Percentiles rank a stretch among this genome's conserved stretches.
These are phyloP conservation scores for Microtus ochrogaster DNA, from an alignment of 2,113 vertebrate species.

Conservation along the genomic window DNA sequence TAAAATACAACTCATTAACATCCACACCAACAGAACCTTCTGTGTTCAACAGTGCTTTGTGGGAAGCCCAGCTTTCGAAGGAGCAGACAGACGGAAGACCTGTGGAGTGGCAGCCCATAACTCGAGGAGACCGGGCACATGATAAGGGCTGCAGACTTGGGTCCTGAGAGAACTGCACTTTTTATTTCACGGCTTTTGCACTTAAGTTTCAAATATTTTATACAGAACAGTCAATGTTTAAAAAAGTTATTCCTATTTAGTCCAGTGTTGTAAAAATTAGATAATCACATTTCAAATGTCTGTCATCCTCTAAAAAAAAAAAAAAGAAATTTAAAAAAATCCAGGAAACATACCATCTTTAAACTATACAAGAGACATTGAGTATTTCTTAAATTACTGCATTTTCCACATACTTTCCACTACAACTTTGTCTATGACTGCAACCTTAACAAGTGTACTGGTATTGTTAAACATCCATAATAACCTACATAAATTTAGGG, in stretches of 20 bases:
- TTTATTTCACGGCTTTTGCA: constrained; percentile 52
- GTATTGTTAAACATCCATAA: constrained; percentile 29
- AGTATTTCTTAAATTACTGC: neutral
- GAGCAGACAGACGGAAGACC: constrained; percentile 39
- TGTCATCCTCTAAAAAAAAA: constrained; percentile 22
- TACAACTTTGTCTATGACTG: constrained; percentile 13
- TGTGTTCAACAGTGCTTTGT: constrained; percentile 76
- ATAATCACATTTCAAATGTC: constrained; percentile 66
- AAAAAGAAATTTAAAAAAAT: constrained; percentile 42
- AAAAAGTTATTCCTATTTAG: constrained; percentile 68
- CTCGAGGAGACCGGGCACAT: neutral
- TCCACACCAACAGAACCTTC: constrained; percentile 76
- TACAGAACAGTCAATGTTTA: constrained; percentile 72
- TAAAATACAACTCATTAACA: constrained; percentile 82
- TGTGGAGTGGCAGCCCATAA: neutral
- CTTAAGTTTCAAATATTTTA: constrained; percentile 71
- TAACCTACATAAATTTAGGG: constrained; percentile 46
- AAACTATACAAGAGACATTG: constrained; percentile 57
- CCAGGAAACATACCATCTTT: constrained; percentile 67
- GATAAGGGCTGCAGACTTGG: neutral
- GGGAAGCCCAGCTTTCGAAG: constrained; percentile 73
- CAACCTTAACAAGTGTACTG: constrained; percentile 39
- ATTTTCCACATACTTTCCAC: neutral
- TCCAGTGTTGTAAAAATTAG: constrained; percentile 74
- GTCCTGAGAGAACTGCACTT: constrained; percentile 72